Evolutionary conservation across 2,113 vertebrate species (phyloP), one percentile per base, ranked within the genome.

Genomic region (Bombycilla garrulus): DNA sequence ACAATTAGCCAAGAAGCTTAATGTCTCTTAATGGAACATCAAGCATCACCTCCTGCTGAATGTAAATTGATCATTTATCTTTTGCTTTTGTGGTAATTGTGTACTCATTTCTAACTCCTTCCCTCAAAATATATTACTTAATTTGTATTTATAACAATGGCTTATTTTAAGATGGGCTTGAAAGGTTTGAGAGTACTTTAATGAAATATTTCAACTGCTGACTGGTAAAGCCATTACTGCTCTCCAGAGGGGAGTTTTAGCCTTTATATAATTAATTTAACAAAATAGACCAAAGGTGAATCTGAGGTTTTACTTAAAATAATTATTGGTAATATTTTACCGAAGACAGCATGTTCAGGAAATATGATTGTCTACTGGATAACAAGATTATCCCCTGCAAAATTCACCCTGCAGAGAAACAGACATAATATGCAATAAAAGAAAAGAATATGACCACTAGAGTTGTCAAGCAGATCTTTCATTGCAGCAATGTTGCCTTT

Each of bases 141-240:
- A 97, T 96, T 92, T 94, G 65, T 93, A 95, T 95, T 95, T 97
- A 86, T 95, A 96, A 91, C 57, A 91, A 91, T 92, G 51, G 36
- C 64, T 94, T 91, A 67, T 81, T 89, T 85, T 93, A 81, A 73
- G 83, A 94, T 79, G 76, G 45, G 28, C 42, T 90, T 93, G 71
- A 94, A 95, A 88, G 81, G 42, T 76, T 77, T 83, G 56, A 95
- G 60, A 78, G 85, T 45, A 53, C 86, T 66, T 97, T 86, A 95
- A 70, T 81, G 91, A 91, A 95, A 79, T 83, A 72, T 93, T 95
- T 95, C 83, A 90, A 33, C 82, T 90, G 36, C 72, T 92, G 85
- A 54, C 66, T 83, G 60, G 48, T 70, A 54, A 78, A 91, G 74
- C 53, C 42, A 54, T 91, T 95, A 92, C 81, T 12, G 6, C 36